Conservation (phyloP, 1,140 invertebrate genomes). For the Euborellia annulipes region DNA sequence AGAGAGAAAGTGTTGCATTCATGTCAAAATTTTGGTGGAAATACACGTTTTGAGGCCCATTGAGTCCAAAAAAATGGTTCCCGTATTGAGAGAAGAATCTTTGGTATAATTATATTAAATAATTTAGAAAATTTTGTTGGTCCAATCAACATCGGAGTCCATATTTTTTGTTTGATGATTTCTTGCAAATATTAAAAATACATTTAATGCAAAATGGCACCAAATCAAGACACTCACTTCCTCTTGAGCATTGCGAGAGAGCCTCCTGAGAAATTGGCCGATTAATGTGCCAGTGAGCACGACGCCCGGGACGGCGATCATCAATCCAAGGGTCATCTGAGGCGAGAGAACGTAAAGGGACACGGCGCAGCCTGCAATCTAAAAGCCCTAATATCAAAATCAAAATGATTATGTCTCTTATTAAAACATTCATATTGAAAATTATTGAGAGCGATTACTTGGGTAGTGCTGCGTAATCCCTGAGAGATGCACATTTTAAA, state of each 20-base stretch:
- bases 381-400: slow-evolving; percentile 16
- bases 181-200: no score
- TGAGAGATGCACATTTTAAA: slow-evolving; percentile 86
- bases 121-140: no score
- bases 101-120: no score
- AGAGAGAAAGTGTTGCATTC: no score
- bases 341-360: slow-evolving; percentile 73
- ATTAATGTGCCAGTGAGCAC: slow-evolving; percentile 60
- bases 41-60: no score
- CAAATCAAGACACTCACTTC: slow-evolving; percentile 55
- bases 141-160: no score
- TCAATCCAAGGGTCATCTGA: slow-evolving; percentile 64
- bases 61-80: no score
- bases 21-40: no score
- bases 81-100: no score
- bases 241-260: slow-evolving; percentile 59
- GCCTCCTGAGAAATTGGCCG: slow-evolving; percentile 49
- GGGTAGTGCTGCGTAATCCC: slow-evolving; percentile 66
- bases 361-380: slow-evolving; percentile 59
- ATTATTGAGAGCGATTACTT: slow-evolving; percentile 33
- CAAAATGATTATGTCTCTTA: neutral
- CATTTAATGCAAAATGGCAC: no score
- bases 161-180: no score
- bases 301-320: slow-evolving; percentile 66
- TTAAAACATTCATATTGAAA: slow-evolving; percentile 16